Conservation (phyloP, 2,113 vertebrate genomes). For the Sander vitreus region DNA sequence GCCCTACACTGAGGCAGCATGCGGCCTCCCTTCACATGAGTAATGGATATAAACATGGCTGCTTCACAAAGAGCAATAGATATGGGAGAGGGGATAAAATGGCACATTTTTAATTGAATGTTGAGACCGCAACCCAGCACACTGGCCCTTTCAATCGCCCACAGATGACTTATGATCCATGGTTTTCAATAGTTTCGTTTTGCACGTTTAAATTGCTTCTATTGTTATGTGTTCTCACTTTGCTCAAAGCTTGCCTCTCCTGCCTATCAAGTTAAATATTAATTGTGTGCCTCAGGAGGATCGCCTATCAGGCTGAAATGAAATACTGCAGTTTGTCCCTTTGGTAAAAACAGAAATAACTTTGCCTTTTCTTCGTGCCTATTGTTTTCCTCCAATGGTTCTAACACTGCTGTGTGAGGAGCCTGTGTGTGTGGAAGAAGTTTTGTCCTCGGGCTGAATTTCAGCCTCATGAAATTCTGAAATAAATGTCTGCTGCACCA, state of each 20-base stretch:
- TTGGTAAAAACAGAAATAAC: slow-evolving; percentile 68
- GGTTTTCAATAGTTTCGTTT: slow-evolving; percentile 75
- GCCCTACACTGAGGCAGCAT: slow-evolving; percentile 6
- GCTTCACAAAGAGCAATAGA: slow-evolving; percentile 65
- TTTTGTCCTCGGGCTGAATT: slow-evolving; percentile 44
- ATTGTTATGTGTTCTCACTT: slow-evolving; percentile 71
- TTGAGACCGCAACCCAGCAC: slow-evolving; percentile 35
- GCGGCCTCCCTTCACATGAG: slow-evolving; percentile 36
- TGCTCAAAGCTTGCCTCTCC: slow-evolving; percentile 60
- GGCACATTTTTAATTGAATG: slow-evolving; percentile 74
- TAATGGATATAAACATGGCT: slow-evolving; percentile 53
- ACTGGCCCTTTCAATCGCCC: slow-evolving; percentile 58
- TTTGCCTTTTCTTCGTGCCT: slow-evolving; percentile 44
- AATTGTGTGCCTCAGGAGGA: slow-evolving; percentile 75
- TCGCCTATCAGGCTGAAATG: slow-evolving; percentile 79
- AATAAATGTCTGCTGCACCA: slow-evolving; percentile 16
- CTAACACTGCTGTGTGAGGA: slow-evolving; percentile 8
- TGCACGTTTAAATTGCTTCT: slow-evolving; percentile 78
- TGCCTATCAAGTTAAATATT: slow-evolving; percentile 82
- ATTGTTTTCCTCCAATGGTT: slow-evolving; percentile 67
- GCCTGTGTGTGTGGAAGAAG: slow-evolving; percentile 40
- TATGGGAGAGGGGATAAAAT: slow-evolving; percentile 54
- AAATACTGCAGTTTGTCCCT: slow-evolving; percentile 71
- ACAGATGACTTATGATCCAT: slow-evolving; percentile 68
- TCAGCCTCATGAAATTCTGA: slow-evolving; percentile 32